Evolutionary conservation across 2,797 vertebrate species (phyloP).

Genomic region (Anniella stebbinsi): DNA sequence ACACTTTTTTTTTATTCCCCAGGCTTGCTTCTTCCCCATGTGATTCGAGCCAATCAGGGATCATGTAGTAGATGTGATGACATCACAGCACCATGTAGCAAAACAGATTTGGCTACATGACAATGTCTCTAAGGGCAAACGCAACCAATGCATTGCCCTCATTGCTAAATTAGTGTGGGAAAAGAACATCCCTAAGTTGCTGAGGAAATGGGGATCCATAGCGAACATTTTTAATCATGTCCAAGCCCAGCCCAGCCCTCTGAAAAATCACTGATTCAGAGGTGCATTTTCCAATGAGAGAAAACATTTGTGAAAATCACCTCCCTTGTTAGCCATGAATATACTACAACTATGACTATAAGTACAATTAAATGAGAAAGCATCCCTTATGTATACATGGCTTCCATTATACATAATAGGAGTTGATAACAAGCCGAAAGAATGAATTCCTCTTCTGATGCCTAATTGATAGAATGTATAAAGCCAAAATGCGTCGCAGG

Average conservation of each 20-base stretch:
- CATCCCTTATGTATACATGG: constrained; percentile 62
- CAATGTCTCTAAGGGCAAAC: background rate
- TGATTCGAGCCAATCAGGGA: background rate
- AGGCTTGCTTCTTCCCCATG: background rate
- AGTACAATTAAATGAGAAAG: constrained; percentile 49
- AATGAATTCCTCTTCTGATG: constrained; percentile 68
- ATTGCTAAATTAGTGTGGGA: background rate
- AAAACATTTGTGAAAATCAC: background rate
- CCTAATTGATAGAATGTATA: constrained; percentile 62
- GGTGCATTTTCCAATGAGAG: background rate
- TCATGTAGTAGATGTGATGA: background rate
- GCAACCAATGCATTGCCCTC: background rate
- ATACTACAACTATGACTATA: background rate
- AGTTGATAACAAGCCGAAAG: constrained; percentile 70
- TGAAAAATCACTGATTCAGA: background rate
- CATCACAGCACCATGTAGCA: background rate
- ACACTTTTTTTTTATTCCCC: background rate
- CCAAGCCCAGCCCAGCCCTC: background rate
- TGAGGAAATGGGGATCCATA: too few relatives aligned
- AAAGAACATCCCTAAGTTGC: background rate
- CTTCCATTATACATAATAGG: constrained; percentile 70
- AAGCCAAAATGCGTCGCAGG: constrained; percentile 65
- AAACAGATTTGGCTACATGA: background rate
- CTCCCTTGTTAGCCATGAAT: background rate
- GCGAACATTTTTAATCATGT: background rate